phyloP scores from a whole-genome alignment of 2,888 invertebrate species.

The Halictus quadricinctus region DNA sequence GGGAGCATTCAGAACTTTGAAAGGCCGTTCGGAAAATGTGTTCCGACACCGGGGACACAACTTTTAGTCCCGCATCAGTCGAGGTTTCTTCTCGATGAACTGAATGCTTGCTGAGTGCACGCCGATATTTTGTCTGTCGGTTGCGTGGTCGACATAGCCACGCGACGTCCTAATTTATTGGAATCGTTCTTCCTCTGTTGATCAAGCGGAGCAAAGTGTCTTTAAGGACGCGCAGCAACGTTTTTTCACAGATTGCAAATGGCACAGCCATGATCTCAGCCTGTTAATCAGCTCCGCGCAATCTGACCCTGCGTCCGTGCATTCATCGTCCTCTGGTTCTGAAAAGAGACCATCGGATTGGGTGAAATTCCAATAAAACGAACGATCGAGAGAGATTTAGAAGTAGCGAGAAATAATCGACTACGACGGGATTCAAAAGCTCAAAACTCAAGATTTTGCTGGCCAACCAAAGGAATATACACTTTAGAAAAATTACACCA shows the following conservation, averaged over 20 bases:
- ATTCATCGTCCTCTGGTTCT: constrained; percentile 81
- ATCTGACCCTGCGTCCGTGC: constrained; percentile 80
- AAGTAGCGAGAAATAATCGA: neutral
- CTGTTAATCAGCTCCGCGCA: constrained; percentile 82
- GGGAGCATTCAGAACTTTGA: constrained; percentile 34
- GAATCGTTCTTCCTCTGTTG: constrained; percentile 36
- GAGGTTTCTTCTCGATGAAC: constrained; percentile 42
- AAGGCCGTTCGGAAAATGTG: constrained; percentile 17
- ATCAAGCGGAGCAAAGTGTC: constrained; percentile 75
- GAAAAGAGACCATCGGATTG: constrained; percentile 25
- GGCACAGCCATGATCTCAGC: constrained; percentile 82
- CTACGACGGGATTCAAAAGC: neutral
- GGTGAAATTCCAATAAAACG: neutral
- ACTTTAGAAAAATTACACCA: neutral
- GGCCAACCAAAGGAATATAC: neutral
- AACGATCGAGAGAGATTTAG: neutral
- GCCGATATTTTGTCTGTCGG: constrained; percentile 29
- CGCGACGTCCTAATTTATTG: constrained; percentile 26
- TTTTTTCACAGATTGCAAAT: constrained; percentile 81
- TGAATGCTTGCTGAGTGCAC: constrained; percentile 51
- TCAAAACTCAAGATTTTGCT: neutral
- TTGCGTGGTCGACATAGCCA: constrained; percentile 43
- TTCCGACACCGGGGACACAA: constrained; percentile 33
- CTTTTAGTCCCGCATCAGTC: constrained; percentile 22
- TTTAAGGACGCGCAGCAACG: constrained; percentile 82